Base-by-base conservation (phyloP, 2,113 vertebrate species). In the Zosterops lateralis region DNA sequence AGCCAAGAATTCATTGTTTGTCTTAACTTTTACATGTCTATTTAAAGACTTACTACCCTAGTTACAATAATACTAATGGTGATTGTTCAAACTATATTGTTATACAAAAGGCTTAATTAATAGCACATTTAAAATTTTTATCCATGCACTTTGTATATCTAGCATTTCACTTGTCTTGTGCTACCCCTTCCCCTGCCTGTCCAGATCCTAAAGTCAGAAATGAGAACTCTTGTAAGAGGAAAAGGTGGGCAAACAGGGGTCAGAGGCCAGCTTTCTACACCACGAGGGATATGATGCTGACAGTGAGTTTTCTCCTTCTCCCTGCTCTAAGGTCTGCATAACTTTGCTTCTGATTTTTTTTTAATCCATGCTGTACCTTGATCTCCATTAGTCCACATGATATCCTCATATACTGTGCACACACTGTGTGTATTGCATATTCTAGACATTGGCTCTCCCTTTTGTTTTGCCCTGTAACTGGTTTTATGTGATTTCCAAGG, bases 201-300 rank as follows among this genome's bases (percentile, higher is more conserved):
- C 28, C 3, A 2, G 12, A 34, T 38, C 25, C n/a, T 62, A 3
- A 77, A 45, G 4, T 18, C 20, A 58, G 22, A 42, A 62, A 25
- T 11, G 16, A 84, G 22, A 74, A 26, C 10, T 18, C 28, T 70
- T 3, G 0, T 44, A n/a, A 31, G 47, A 68, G 22, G 26, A 84
- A 70, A 36, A 50, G 10, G 25, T 65, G 17, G 10, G 10, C 9
- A 25, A 58, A 9, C 17, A n/a, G 45, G 22, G 14, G n/a, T 61
- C 28, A 53, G 36, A 57, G 24, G 9, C 44, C 45, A 48, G 14
- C 20, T 17, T 81, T 54, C 48, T 47, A 74, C 28, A 48, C 19
- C 48, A n/a, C 0, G 0, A 62, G 24, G 4, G 32, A 8, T 3
- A 7, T 8, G 14, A 65, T 65, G 25, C 15, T 47, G 5, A 13